Conservation (phyloP, 2,113 vertebrate species). For the Catagonus wagneri region DNA sequence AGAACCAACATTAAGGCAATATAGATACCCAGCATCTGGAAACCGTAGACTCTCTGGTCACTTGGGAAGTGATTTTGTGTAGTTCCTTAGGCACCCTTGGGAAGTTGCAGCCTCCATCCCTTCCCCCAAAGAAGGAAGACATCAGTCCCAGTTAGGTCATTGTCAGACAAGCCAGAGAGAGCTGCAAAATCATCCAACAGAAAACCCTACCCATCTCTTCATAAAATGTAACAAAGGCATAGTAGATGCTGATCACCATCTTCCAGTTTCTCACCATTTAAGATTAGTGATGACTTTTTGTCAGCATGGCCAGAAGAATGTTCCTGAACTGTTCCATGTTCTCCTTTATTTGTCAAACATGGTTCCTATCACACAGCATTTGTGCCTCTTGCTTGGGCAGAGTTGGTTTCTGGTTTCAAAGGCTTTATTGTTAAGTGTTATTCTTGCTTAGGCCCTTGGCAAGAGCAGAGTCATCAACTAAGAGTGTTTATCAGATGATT, state of each 20-base stretch:
- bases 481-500: not conserved
- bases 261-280: not conserved
- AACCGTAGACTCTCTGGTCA: not conserved
- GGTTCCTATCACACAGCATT: not conserved
- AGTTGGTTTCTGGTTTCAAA: not conserved
- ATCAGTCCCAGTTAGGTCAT: not conserved
- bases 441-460: not conserved
- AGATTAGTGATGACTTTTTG: not conserved
- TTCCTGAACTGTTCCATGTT: not conserved
- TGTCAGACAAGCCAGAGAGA: not conserved
- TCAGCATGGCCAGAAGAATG: not conserved
- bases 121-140: not conserved
- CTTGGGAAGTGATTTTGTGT: not conserved
- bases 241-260: not conserved
- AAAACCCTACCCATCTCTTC: not conserved
- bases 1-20: not conserved
- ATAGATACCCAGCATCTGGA: not conserved
- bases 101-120: not conserved
- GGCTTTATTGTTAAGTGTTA: not conserved
- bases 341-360: not conserved
- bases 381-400: not conserved
- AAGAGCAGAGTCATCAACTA: not conserved
- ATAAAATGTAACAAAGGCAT: not conserved
- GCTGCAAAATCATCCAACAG: not conserved
- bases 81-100: not conserved